Base-by-base conservation (phyloP, 1,140 invertebrate genomes). In the Papilio dardanus region DNA sequence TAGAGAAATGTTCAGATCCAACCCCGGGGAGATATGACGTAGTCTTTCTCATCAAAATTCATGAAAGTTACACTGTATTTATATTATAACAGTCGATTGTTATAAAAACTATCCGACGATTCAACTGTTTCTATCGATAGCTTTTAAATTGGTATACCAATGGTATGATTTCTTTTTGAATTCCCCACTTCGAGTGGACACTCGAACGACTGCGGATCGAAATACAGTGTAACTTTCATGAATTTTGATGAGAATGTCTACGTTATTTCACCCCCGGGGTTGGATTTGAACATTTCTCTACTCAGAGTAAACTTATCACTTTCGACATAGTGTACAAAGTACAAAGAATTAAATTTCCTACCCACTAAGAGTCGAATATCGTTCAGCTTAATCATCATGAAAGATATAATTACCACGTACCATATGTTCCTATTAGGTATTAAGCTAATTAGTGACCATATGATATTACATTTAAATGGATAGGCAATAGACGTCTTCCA, bases 1-100 rank as follows among this genome's bases (percentile, higher is more conserved):
- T 24, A 16, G 30, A 1, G 30, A 14, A 37, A 58, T 73, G 71
- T 58, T 54, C 30, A 58, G 58, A 73, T 73, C 30, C 35, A 19
- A 73, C 33, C 46, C 28, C 30, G n/a, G n/a, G 71, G 67, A 71
- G 73, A 50, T 71, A 79, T 77, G 77, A 80, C 76, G 67, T 68
- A 54, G 73, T 81, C 10, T 74, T 78, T 69, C 78, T 81, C 80
- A 85, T 85, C 77, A 85, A 85, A 85, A 85, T 85, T 85, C 83
- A 85, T 83, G 83, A 79, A 80, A 79, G 75, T 77, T 58, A 74
- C 62, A 46, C 42, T 74, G 50, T 75, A 14, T 68, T 71, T 62
- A n/a, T n/a, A n/a, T n/a, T n/a, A n/a, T n/a, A n/a, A n/a, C n/a
- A n/a, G n/a, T n/a, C n/a, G n/a, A n/a, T n/a, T n/a, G n/a, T n/a